Base-by-base conservation (phyloP, 2,797 vertebrate species). In the Melanotaenia parkinsoni region DNA sequence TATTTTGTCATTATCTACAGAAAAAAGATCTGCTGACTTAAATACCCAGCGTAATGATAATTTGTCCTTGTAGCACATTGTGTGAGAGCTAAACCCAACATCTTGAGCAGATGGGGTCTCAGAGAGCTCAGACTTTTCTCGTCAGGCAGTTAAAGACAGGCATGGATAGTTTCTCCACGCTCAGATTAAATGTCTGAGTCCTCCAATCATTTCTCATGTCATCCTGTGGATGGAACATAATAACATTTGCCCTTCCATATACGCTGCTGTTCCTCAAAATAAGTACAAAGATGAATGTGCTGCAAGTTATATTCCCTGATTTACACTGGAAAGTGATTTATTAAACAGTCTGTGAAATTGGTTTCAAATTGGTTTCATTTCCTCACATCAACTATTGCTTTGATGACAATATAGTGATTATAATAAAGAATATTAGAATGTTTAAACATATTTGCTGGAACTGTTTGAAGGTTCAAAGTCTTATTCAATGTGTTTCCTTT, bases 151-250 rank as follows among this genome's bases (percentile, higher is more conserved):
- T 67, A 81, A 84, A 86, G 76, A 85, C 58, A 69, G 74, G 65
- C 78, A 65, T 62, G 69, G 67, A 53, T 50, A 26, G 72, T 82
- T 76, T 82, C 69, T 82, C 43, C 72, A 56, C 1, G 12, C 72
- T 77, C 57, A 80, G 73, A 87, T 86, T 83, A 89, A 84, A 84
- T 84, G 78, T 86, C 80, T 68, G 43, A 79, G 70, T 63, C 61
- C 58, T 81, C 65, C 64, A 72, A 72, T 87, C 72, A 71, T 75
- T 72, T 77, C 62, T 79, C 40, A n/a, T 74, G 45, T 83, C 70
- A 66, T 72, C 77, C 79, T 81, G 67, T 77, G 72, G 53, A 72
- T 32, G 60, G 40, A 73, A 65, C 5, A n/a, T 61, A 73, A 79
- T 70, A 78, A 82, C 63, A 69, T 84, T 78, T 80, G 51, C 30